Base-by-base conservation (phyloP, 2,888 invertebrate genomes). In the Nycteola revayana region DNA sequence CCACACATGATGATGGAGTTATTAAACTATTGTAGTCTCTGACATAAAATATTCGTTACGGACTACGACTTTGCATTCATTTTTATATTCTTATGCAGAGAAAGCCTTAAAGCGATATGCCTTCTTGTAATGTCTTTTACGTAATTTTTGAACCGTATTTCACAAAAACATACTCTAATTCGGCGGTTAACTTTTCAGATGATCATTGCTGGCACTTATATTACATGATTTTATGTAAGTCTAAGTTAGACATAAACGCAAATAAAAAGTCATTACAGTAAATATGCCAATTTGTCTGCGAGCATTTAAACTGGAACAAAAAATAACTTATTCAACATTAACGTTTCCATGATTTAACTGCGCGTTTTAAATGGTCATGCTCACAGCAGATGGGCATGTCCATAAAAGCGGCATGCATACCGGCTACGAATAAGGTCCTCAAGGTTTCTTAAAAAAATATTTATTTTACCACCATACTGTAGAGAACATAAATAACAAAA, bases 41-140 rank as follows among this genome's bases (percentile, higher is more conserved):
- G 52, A 59, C 59, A 64, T 73, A 66, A 66, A 70, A 75, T 66
- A 66, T 67, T 70, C 75, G 81, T 82, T 75, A 83, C 69, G 80
- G 76, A 49, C 64, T 51, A 61, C 67, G 74, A 68, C 54, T 75
- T 66, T 58, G 63, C 67, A 66, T 71, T 69, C 63, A 49, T 70
- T 66, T 66, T 66, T 61, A 66, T 66, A 66, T 72, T 53, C 63
- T 64, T 72, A 68, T 62, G 60, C 53, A 76, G 79, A 78, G 81
- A 83, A 81, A 84, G 79, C 74, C 62, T 61, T n/a, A n/a, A n/a
- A n/a, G n/a, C n/a, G 66, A 65, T 65, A 66, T 56, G 64, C 55
- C 55, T 57, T 57, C 43, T 44, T 49, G 55, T 68, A 69, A 69
- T 68, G 45, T 36, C n/a, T 34, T 31, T 78, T 74, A 61, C 58